phyloP scores from a whole-genome alignment of 2,113 vertebrate genomes.

The Aythya baeri region DNA sequence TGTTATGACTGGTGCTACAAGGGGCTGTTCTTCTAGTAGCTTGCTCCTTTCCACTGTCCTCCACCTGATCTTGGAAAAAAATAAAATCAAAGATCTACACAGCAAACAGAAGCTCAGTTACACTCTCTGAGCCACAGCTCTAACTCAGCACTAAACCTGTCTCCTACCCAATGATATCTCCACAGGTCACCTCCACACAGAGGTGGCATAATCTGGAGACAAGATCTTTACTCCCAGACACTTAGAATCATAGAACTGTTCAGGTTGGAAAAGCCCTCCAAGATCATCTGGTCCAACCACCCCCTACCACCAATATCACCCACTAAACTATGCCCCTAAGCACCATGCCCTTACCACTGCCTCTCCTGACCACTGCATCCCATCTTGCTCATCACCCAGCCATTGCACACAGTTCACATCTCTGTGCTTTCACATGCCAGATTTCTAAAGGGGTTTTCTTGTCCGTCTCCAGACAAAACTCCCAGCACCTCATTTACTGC shows the following conservation, averaged over 20 bases:
- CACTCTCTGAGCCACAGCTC: not conserved
- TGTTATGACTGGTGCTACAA: not conserved
- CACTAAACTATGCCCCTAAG: too few species aligned
- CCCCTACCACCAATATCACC: too few species aligned
- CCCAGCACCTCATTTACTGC: not conserved
- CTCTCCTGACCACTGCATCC: not conserved
- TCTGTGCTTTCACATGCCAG: not conserved
- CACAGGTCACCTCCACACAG: not conserved
- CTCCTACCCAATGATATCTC: not conserved
- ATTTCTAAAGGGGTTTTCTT: not conserved
- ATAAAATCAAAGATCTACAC: not conserved
- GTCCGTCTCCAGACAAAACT: not conserved
- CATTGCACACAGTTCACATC: accelerated
- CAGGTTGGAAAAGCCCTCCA: too few species aligned
- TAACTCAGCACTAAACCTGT: not conserved
- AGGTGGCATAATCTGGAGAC: not conserved
- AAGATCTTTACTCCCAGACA: not conserved
- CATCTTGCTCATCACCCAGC: not conserved
- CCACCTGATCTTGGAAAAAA: not conserved
- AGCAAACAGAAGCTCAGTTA: not conserved
- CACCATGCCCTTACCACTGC: not conserved
- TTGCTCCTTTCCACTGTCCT: not conserved
- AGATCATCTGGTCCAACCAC: too few species aligned
- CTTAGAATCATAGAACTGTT: too few species aligned
- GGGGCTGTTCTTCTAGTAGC: not conserved